Base-by-base conservation (phyloP, 1,140 invertebrate species). In the Polypedilum vanderplanki region DNA sequence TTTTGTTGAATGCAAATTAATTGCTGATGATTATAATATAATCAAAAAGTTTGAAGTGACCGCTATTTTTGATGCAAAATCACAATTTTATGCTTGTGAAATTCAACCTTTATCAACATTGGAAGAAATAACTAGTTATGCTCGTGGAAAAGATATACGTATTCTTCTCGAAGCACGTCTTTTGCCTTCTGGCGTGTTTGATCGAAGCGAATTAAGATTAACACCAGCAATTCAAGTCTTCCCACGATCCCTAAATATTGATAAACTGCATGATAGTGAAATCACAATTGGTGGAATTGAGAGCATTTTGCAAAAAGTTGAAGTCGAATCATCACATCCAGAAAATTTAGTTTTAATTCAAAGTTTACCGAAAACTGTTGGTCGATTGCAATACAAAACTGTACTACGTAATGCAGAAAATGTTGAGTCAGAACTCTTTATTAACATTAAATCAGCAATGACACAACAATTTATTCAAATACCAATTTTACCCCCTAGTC, bases 231-330 rank as follows among this genome's bases (percentile, higher is more conserved):
- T 83, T 76, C 80, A 80, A 75, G 80, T 81, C 12, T 76, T 75
- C 24, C 77, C 80, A 33, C 77, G 79, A 20, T 73, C 76, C 15
- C 18, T 82, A 41, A 76, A 77, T 3, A 64, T 80, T 12, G 76
- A 74, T 33, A 78, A 81, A 73, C 70, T 80, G n/a, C 77, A 78
- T 41, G 74, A 81, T 18, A 80, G 81, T 74, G 80, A 80, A 67
- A 74, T 83, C 74, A 79, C 79, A 41, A 77, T 83, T 74, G 81
- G 78, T 74, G 81, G 81, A 41, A 75, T 83, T 74, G 81, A 82
- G 73, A 81, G 79, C 76, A 78, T 80, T 24, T 74, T 83, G n/a
- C 79, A 80, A 74, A 81, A 79, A 74, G 76, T 83, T 73, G 78
- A 82, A 81, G 81, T 82, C 12, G 77, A 76, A 77, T 73, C 78